phyloP scores from a whole-genome alignment of 2,888 invertebrate species.

The Dinocampus coccinellae region DNA sequence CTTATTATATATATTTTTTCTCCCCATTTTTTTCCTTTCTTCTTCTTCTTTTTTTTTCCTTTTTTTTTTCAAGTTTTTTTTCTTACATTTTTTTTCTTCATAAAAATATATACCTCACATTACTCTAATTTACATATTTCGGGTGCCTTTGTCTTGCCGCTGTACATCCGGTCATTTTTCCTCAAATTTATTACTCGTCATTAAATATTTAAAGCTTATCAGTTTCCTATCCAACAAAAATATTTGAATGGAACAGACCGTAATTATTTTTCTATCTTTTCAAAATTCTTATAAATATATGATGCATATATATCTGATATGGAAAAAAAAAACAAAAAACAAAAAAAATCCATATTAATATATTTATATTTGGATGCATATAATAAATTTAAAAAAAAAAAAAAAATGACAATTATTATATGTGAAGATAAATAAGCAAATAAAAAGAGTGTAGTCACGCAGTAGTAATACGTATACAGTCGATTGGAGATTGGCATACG shows the following conservation, averaged over 20 bases:
- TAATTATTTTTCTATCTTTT: conserved; percentile 8
- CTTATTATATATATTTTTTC: conserved; percentile 34
- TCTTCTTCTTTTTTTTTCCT: conserved; percentile 40
- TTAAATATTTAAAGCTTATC: conserved; percentile 19
- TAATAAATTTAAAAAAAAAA: background rate
- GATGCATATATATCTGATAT: background rate
- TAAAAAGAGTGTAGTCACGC: conserved; percentile 31
- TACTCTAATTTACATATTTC: conserved; percentile 61
- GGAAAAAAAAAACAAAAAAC: background rate
- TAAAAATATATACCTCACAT: conserved; percentile 47
- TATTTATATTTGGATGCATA: background rate
- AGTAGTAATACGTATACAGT: conserved; percentile 27
- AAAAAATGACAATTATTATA: background rate
- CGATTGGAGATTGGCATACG: conserved; percentile 38
- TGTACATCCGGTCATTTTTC: conserved; percentile 36
- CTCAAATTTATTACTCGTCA: conserved; percentile 41
- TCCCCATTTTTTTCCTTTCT: too few species aligned
- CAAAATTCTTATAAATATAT: background rate
- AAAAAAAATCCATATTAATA: background rate
- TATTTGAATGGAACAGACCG: conserved; percentile 9
- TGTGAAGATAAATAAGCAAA: conserved; percentile 25
- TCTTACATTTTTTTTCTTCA: conserved; percentile 45
- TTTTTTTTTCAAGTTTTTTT: conserved; percentile 34
- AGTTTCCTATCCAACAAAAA: conserved; percentile 7
- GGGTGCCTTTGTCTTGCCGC: conserved; percentile 52